These are phyloP conservation scores for Rhagonycha lutea DNA, from an alignment of 2,888 invertebrate genomes.

Conservation along the genomic window DNA sequence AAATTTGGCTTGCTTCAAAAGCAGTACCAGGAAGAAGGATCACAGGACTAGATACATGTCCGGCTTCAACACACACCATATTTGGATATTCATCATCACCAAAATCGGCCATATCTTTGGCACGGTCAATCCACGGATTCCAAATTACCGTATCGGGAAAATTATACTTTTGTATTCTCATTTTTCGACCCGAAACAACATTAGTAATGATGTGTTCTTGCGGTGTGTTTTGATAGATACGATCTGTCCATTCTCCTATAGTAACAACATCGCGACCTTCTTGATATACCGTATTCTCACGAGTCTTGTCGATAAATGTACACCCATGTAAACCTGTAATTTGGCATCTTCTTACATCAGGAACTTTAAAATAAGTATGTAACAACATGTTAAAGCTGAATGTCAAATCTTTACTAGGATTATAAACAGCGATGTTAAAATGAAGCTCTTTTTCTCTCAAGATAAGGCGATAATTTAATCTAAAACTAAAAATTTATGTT, in stretches of 20 bases:
- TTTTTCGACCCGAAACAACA: slow-evolving; percentile 88
- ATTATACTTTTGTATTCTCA: slow-evolving; percentile 92
- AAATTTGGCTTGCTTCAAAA: slow-evolving; percentile 88
- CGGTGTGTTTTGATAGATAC: slow-evolving; percentile 91
- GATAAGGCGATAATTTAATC: slow-evolving; percentile 89
- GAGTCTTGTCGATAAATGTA: slow-evolving; percentile 76
- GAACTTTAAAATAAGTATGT: slow-evolving; percentile 95
- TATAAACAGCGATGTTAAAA: slow-evolving; percentile 91
- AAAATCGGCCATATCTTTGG: slow-evolving; percentile 90
- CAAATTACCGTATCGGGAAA: slow-evolving; percentile 96
- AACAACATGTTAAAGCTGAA: slow-evolving; percentile 90
- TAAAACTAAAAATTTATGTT: slow-evolving; percentile 66
- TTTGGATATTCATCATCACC: slow-evolving; percentile 96
- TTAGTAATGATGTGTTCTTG: slow-evolving; percentile 92
- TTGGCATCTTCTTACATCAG: slow-evolving; percentile 89
- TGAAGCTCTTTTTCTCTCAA: slow-evolving; percentile 89
- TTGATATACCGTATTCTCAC: slow-evolving; percentile 83
- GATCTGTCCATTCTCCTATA: slow-evolving; percentile 90
- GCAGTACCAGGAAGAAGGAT: slow-evolving; percentile 88
- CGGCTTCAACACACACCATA: slow-evolving; percentile 96
- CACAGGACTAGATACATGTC: slow-evolving; percentile 85
- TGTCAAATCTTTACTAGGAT: slow-evolving; percentile 89
- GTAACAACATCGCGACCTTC: slow-evolving; percentile 90
- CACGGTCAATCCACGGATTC: slow-evolving; percentile 96
- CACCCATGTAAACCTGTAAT: slow-evolving; percentile 90